Conservation (phyloP, 2,888 invertebrate genomes). For the Agrochola lota region DNA sequence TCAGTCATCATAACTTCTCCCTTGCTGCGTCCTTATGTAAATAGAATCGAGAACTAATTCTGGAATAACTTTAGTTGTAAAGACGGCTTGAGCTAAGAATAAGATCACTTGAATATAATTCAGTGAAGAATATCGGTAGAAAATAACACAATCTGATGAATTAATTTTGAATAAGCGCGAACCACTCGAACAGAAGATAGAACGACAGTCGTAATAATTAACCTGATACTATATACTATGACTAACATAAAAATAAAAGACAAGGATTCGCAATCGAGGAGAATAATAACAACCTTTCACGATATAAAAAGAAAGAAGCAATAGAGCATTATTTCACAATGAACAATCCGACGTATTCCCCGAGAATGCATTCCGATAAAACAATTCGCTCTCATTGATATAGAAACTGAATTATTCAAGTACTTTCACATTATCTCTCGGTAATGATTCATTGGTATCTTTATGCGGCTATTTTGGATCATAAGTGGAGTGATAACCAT, state of each 20-base stretch:
- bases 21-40: slow-evolving; percentile 50
- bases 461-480: slow-evolving; percentile 80
- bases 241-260: slow-evolving; percentile 6
- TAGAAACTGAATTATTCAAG: slow-evolving; percentile 61
- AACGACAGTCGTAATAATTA: slow-evolving; percentile 5
- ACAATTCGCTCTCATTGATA: slow-evolving; percentile 64
- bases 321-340: slow-evolving; percentile 45
- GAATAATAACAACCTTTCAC: slow-evolving; percentile 28
- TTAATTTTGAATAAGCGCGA: not conserved
- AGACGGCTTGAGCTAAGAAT: not conserved
- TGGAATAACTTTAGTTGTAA: slow-evolving; percentile 41
- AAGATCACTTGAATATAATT: not conserved
- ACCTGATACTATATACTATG: not conserved
- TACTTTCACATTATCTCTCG: slow-evolving; percentile 69
- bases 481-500: slow-evolving; percentile 83
- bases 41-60: slow-evolving; percentile 40
- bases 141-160: not conserved
- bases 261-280: slow-evolving; percentile 23
- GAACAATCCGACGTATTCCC: slow-evolving; percentile 48
- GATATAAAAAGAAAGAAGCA: slow-evolving; percentile 38
- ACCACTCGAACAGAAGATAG: not conserved
- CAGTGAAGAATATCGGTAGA: not conserved
- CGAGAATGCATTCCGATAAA: slow-evolving; percentile 62
- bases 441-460: slow-evolving; percentile 79
- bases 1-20: slow-evolving; percentile 61